phyloP scores from a whole-genome alignment of 2,797 vertebrate genomes.

The Darevskia nairensis region DNA sequence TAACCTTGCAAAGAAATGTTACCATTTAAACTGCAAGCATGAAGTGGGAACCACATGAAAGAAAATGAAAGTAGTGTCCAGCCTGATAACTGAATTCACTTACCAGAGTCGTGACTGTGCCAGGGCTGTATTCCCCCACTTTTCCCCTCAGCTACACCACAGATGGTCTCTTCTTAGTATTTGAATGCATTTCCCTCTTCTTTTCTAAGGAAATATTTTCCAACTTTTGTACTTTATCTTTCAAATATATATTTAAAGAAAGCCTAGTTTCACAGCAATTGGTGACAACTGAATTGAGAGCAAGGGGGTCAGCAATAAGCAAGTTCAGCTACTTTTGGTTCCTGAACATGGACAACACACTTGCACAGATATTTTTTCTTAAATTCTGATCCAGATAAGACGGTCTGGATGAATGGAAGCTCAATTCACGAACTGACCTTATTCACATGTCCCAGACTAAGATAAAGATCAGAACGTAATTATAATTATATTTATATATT shows the following conservation, averaged over 20 bases:
- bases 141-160: too few relatives aligned
- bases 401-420: background rate
- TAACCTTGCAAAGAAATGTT: too few relatives aligned
- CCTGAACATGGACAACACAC: background rate
- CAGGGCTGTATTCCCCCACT: too few relatives aligned
- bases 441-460: too few relatives aligned
- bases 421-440: background rate
- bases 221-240: background rate
- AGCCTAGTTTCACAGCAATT: background rate
- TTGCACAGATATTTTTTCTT: background rate
- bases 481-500: too few relatives aligned
- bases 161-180: background rate
- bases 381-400: background rate
- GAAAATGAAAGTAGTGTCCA: too few relatives aligned
- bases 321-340: background rate
- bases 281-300: background rate
- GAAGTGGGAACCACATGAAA: too few relatives aligned
- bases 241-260: background rate
- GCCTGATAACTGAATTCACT: too few relatives aligned
- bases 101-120: too few relatives aligned
- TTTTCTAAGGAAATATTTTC: background rate
- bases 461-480: too few relatives aligned
- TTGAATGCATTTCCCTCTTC: background rate
- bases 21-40: too few relatives aligned
- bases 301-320: background rate